Base-by-base conservation (phyloP, 2,113 vertebrate genomes). In the Neolamprologus tretocephalus region DNA sequence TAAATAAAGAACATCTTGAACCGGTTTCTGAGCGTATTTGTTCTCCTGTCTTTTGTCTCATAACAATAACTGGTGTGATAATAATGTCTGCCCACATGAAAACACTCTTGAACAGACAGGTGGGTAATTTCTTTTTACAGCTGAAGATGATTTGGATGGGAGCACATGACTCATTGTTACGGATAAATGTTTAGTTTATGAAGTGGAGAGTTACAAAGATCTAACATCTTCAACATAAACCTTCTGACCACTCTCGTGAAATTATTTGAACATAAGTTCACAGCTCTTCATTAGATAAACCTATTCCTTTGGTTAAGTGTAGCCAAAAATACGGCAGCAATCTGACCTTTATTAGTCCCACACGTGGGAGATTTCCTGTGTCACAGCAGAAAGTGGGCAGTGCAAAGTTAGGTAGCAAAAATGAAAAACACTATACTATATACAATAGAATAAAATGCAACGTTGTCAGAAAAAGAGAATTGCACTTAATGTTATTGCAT, bases 1-100 rank as follows among this genome's bases (percentile, higher is more conserved):
- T 91, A 89, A 96, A 95, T 96, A 96, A 96, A 94, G 47, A 94
- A 92, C 89, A 92, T 86, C 83, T 87, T 92, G 85, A 94, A 93
- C 90, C 84, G 66, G 85, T 54, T 37, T 87, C 7, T 71, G 37
- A 14, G 12, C 35, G 4, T 78, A 3, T 82, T 68, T 88, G 47
- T 82, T 80, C 3, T 61, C 14, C 12, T 84, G 26, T 40, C 23
- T 75, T 75, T 82, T 53, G 7, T 71, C 11, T 1, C 23, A 14
- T 23, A 1, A 49, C 49, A 0, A 35, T 42, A 47, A 12, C 42
- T 31, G 16, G 10, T n/a, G 73, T 78, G 73, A 28, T 75, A 0
- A 75, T 75, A 5, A 75, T 49, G 3, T 47, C 71, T 19, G 16
- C 71, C 71, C 23, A 49, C 16, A 8, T 49, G 42, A 75, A 75